phyloP scores from a whole-genome alignment of 64 coral and sea anemone genomes.

The Acropora yongei region DNA sequence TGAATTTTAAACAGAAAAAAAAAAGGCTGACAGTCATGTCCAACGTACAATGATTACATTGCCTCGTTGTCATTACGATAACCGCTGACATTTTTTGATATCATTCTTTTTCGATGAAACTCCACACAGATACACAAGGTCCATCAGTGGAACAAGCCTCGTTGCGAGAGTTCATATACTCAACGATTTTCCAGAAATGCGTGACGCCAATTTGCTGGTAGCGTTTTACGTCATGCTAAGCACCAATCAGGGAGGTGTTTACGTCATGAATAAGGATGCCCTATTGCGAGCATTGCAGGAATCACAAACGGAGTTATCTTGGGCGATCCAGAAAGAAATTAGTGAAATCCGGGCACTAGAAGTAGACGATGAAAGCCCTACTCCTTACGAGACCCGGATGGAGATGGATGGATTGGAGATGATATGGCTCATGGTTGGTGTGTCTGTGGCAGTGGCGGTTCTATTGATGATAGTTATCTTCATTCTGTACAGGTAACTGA shows the following conservation, averaged over 20 bases:
- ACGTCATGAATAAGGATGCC: background rate
- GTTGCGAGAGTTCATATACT: background rate
- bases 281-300: background rate
- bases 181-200: background rate
- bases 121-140: background rate
- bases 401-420: background rate
- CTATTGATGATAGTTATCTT: background rate
- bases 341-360: constrained; percentile 8
- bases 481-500: constrained; percentile 6
- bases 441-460: background rate
- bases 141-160: background rate
- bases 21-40: too few relatives aligned
- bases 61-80: too few relatives aligned
- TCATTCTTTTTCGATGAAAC: background rate
- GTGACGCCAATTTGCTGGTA: background rate
- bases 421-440: constrained; percentile 32
- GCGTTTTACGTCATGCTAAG: constrained; percentile 25
- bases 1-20: too few relatives aligned
- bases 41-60: too few relatives aligned
- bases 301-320: background rate
- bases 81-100: background rate
- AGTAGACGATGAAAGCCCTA: background rate
- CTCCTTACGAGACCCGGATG: background rate
- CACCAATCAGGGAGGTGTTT: background rate
- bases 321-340: background rate